These are phyloP conservation scores for Venustaconcha ellipsiformis DNA, from an alignment of 1,140 invertebrate genomes.

Conservation along the genomic window DNA sequence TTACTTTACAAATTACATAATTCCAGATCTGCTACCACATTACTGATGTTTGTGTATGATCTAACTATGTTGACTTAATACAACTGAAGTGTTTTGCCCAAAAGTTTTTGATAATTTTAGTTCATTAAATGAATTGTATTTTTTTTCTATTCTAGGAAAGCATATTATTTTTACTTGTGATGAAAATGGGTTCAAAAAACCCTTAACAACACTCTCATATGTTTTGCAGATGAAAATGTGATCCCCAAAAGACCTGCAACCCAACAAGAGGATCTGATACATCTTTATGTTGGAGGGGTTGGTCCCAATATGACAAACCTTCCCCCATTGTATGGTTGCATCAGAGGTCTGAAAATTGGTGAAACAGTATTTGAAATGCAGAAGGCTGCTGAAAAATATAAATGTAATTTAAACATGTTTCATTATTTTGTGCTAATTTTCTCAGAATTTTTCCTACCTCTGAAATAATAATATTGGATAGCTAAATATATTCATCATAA, in stretches of 20 bases:
- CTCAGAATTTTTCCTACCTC: no score
- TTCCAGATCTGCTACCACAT: no score
- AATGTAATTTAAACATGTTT: constrained; percentile 31
- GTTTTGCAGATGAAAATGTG: constrained; percentile 77
- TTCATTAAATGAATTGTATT: not conserved
- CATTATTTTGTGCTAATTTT: no score
- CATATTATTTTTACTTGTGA: no score
- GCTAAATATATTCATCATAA: no score
- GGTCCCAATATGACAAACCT: constrained; percentile 77
- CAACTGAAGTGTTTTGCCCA: not conserved
- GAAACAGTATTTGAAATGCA: constrained; percentile 81
- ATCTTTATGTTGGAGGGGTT: constrained; percentile 89
- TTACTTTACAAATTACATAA: no score
- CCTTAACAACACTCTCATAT: no score
- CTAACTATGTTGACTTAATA: not conserved
- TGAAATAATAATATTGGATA: no score
- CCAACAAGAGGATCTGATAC: constrained; percentile 74
- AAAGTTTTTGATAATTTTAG: not conserved
- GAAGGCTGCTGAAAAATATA: constrained; percentile 38
- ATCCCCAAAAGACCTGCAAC: constrained; percentile 85
- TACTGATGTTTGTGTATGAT: no score
- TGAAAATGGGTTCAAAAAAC: no score
- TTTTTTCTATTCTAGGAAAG: not conserved
- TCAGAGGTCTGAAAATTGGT: constrained; percentile 89
- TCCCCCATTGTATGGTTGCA: constrained; percentile 75